Conservation (phyloP, 2,113 vertebrate genomes). For the Solea solea region DNA sequence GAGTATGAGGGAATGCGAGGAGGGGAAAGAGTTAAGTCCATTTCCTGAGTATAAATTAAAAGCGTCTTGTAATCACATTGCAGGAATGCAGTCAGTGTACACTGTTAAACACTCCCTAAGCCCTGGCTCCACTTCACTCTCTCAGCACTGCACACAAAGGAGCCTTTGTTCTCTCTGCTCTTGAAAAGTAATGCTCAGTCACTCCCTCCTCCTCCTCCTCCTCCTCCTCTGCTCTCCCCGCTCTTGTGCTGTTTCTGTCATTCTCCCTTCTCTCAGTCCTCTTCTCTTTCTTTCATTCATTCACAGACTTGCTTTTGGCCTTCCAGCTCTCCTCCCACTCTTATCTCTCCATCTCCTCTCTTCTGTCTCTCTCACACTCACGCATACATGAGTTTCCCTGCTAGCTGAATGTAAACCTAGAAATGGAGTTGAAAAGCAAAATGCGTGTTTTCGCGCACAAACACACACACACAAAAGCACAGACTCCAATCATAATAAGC, state of each 20-base stretch:
- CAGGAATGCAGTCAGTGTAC: constrained; percentile 86
- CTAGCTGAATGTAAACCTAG: constrained; percentile 2
- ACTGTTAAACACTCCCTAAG: constrained; percentile 86
- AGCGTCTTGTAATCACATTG: constrained; percentile 85
- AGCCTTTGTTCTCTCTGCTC: constrained; percentile 84
- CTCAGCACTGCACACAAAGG: constrained; percentile 84
- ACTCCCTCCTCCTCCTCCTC: constrained; percentile 64
- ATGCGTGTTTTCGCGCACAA: neutral
- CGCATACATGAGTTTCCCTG: constrained; percentile 12
- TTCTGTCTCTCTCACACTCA: neutral
- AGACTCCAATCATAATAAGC: constrained; percentile 35
- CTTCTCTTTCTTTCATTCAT: constrained; percentile 65
- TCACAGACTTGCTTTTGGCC: constrained; percentile 22
- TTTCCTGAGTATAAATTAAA: constrained; percentile 86
- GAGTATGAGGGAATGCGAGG: constrained; percentile 44
- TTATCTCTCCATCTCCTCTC: constrained; percentile 9
- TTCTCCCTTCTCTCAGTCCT: constrained; percentile 33
- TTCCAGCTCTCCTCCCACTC: constrained; percentile 30
- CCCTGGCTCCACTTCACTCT: constrained; percentile 82
- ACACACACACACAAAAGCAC: constrained; percentile 12
- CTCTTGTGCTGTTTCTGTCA: constrained; percentile 59
- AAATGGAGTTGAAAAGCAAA: constrained; percentile 16
- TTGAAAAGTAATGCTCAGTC: constrained; percentile 83
- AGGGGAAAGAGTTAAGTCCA: constrained; percentile 80
- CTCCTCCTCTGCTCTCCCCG: constrained; percentile 29